These are phyloP conservation scores for Spodoptera picta DNA, from an alignment of 2,888 invertebrate species.

Conservation along the genomic window DNA sequence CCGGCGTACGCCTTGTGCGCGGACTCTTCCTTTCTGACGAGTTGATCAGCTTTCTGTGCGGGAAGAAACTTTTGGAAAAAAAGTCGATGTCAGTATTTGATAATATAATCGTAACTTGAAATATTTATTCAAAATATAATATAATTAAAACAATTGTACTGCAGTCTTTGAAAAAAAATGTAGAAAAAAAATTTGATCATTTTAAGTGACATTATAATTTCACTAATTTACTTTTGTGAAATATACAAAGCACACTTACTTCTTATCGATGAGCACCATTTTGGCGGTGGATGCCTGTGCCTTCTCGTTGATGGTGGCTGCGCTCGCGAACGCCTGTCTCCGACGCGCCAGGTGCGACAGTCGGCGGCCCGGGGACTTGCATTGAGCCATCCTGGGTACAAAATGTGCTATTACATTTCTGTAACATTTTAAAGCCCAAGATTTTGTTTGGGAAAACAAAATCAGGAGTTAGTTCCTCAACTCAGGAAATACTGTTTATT, in stretches of 20 bases:
- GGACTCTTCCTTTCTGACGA: slow-evolving; percentile 83
- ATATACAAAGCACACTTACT: slow-evolving; percentile 77
- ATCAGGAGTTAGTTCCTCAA: too few species aligned
- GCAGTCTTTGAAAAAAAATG: too few species aligned
- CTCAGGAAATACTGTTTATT: too few species aligned
- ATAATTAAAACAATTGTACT: too few species aligned
- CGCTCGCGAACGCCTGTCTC: slow-evolving; percentile 93
- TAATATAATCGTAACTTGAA: too few species aligned
- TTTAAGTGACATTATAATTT: too few species aligned
- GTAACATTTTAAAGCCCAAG: too few species aligned
- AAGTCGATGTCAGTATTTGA: slow-evolving; percentile 58
- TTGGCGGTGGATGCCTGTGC: slow-evolving; percentile 83
- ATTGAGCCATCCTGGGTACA: slow-evolving; percentile 77
- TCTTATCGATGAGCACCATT: slow-evolving; percentile 90
- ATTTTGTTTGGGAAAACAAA: too few species aligned
- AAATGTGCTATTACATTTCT: neutral
- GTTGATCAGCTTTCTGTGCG: slow-evolving; percentile 84
- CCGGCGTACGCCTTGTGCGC: slow-evolving; percentile 84
- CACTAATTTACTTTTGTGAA: too few species aligned
- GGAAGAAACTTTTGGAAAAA: slow-evolving; percentile 80
- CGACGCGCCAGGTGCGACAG: slow-evolving; percentile 93
- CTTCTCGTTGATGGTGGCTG: slow-evolving; percentile 85
- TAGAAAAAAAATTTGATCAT: too few species aligned
- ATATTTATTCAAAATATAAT: neutral
- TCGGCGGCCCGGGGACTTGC: slow-evolving; percentile 92